These are phyloP conservation scores for Heliconius sara DNA, from an alignment of 2,888 invertebrate species.

Conservation along the genomic window DNA sequence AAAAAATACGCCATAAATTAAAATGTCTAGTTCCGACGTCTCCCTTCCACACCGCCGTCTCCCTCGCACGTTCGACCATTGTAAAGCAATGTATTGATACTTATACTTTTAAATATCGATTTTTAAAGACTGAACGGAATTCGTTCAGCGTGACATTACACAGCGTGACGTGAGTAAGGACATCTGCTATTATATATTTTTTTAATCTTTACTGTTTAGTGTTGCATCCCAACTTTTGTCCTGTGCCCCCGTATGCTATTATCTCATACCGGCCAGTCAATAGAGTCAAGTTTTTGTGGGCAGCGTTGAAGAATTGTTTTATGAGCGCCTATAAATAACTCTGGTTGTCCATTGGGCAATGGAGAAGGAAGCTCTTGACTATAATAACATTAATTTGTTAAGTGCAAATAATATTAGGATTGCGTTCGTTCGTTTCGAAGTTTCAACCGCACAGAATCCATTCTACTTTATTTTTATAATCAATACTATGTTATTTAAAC, in stretches of 20 bases:
- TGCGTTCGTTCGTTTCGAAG: too few relatives aligned
- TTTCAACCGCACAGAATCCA: neutral
- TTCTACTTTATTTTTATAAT: neutral
- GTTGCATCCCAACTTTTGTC: slow-evolving; percentile 79
- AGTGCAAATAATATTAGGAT: slow-evolving; percentile 43
- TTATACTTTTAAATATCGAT: slow-evolving; percentile 77
- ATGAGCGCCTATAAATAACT: slow-evolving; percentile 75
- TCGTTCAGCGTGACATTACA: slow-evolving; percentile 58
- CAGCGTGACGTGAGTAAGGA: slow-evolving; percentile 52
- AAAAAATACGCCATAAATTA: slow-evolving; percentile 81
- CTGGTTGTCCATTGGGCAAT: slow-evolving; percentile 36
- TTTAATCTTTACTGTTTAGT: slow-evolving; percentile 61
- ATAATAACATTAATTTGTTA: slow-evolving; percentile 63
- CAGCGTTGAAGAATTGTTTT: slow-evolving; percentile 81
- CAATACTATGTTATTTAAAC: neutral
- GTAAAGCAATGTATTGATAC: slow-evolving; percentile 73
- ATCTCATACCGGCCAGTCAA: slow-evolving; percentile 75
- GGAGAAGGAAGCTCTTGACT: slow-evolving; percentile 58
- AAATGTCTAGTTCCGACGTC: slow-evolving; percentile 74
- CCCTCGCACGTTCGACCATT: slow-evolving; percentile 67
- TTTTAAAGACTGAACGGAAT: slow-evolving; percentile 75
- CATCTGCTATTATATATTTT: slow-evolving; percentile 77
- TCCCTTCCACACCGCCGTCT: slow-evolving; percentile 62
- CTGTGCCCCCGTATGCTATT: slow-evolving; percentile 75
- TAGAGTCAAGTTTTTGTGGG: slow-evolving; percentile 74